Base-by-base conservation (phyloP, 2,888 invertebrate species). In the Idaea straminata region DNA sequence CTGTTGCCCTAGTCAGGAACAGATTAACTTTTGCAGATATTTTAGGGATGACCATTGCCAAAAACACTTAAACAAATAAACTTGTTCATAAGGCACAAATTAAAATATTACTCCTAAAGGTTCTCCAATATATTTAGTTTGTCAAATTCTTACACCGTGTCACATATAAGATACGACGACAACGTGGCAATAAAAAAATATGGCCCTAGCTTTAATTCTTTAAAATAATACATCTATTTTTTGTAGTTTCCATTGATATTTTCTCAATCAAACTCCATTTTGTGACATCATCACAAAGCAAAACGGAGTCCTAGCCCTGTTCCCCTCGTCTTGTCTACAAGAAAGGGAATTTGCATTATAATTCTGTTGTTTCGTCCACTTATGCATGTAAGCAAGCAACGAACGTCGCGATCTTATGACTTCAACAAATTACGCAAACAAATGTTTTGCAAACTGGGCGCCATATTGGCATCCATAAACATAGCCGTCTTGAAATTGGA, bases 371-470 rank as follows among this genome's bases (percentile, higher is more conserved):
- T 72, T 72, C 62, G 64, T 62, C 68, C 67, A 71, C 70, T 74
- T 72, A 72, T 72, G 71, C 72, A 72, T 70, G 70, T 71, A 71
- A 63, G 69, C 71, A 71, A 71, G 25, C 25, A 25, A 25, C 25
- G 25, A 25, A 74, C 74, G 66, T 69, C 70, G 72, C 69, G 72
- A 72, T 74, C 76, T 75, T 74, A 68, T 65, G 74, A 75, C 72
- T 76, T 75, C 71, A 75, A 74, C 75, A 69, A 74, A 74, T 76
- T 73, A 74, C 68, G 70, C 72, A 76, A 76, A 75, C 75, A 74
- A 66, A 66, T 72, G 73, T 75, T 69, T 74, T 60, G 68, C 63
- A 67, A 59, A 34, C 47, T 47, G 47, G 63, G 72, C 68, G 70
- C 70, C 70, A 69, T 71, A 69, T 72, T 74, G 74, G 76, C 10